Percentiles rank a stretch among this genome's conserved stretches.
These are phyloP conservation scores for Aricia artaxerxes DNA, from an alignment of 2,888 invertebrate species.

Conservation along the genomic window DNA sequence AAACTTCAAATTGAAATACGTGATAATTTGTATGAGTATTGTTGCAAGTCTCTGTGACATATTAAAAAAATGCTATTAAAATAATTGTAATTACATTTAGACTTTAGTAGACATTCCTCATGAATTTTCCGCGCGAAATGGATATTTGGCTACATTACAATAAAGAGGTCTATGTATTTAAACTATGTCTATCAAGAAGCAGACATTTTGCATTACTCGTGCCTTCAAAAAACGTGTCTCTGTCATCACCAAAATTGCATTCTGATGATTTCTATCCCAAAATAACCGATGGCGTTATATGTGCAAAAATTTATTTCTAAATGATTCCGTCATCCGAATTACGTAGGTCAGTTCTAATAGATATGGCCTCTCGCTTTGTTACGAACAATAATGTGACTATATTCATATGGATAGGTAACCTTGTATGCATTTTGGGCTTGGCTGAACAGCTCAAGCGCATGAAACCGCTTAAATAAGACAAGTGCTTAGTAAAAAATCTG, in stretches of 20 bases:
- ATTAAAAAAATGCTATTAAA: too few relatives aligned
- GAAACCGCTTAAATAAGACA: background rate
- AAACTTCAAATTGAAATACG: too few relatives aligned
- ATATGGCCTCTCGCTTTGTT: conserved; percentile 27
- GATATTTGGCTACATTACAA: background rate
- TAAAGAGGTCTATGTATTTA: too few relatives aligned
- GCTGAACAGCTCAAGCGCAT: background rate
- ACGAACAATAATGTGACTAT: conserved; percentile 5
- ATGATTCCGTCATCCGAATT: conserved; percentile 28
- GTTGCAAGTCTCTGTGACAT: too few relatives aligned
- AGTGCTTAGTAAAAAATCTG: too few relatives aligned
- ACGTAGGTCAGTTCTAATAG: conserved; percentile 30
- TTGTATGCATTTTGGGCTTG: conserved; percentile 22
- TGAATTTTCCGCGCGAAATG: background rate
- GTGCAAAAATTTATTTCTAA: conserved; percentile 10
- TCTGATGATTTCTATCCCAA: background rate
- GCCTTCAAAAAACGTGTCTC: background rate
- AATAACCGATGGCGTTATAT: background rate
- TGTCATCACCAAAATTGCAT: background rate
- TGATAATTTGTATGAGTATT: too few relatives aligned
- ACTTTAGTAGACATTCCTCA: too few relatives aligned
- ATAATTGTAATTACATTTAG: too few relatives aligned
- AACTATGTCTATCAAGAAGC: background rate
- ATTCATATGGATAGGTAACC: background rate
- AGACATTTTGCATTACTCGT: background rate